phyloP scores from a whole-genome alignment of 2,113 vertebrate species.

The Psittacara wagleri region DNA sequence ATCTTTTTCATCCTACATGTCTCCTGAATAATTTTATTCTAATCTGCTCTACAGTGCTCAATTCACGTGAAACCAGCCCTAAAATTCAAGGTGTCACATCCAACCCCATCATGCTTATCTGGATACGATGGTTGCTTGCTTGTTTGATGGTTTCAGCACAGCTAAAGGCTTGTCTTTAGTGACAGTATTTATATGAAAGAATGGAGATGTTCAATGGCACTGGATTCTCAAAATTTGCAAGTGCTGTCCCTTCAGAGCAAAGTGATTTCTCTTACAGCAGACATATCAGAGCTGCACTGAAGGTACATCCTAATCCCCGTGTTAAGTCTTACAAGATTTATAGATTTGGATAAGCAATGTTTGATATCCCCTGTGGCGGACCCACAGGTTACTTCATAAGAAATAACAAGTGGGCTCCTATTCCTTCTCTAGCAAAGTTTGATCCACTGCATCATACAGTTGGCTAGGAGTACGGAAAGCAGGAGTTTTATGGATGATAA shows the following conservation, averaged over 20 bases:
- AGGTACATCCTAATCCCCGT: neutral
- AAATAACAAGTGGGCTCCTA: neutral
- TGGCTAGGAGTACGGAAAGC: neutral
- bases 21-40: neutral
- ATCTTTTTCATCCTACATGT: neutral
- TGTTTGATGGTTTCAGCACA: neutral
- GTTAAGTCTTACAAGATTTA: neutral
- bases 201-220: neutral
- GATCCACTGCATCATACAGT: neutral
- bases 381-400: neutral
- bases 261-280: neutral
- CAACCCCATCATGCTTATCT: neutral
- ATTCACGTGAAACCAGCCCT: neutral
- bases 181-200: neutral
- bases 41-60: neutral
- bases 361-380: neutral
- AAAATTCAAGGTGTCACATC: neutral
- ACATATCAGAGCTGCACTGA: neutral
- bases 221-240: neutral
- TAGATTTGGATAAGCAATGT: neutral
- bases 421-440: neutral
- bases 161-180: neutral
- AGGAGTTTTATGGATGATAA: slow-evolving; percentile 33
- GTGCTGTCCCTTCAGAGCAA: neutral
- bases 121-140: neutral